Percentiles rank a stretch among this genome's conserved stretches.
Conservation (phyloP, 2,113 vertebrate species). For the Anser cygnoides region DNA sequence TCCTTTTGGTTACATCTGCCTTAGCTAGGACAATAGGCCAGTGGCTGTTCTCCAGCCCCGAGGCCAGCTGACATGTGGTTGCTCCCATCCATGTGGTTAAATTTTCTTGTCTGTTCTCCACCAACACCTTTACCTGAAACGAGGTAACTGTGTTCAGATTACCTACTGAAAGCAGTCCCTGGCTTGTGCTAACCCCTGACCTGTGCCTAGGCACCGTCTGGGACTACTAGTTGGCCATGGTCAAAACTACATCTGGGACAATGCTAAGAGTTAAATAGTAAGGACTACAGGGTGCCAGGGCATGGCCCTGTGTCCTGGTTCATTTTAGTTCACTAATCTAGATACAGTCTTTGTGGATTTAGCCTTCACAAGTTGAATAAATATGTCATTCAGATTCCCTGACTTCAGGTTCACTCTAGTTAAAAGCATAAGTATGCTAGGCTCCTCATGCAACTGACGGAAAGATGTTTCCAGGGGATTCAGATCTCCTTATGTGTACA, state of each 20-base stretch:
- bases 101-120: background rate
- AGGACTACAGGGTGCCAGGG: background rate
- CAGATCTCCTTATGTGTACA: background rate
- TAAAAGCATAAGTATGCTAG: background rate
- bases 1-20: background rate
- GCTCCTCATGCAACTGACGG: background rate
- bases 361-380: background rate
- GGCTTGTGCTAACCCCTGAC: background rate
- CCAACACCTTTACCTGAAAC: background rate
- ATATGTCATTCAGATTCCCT: background rate
- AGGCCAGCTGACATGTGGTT: background rate
- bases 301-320: background rate
- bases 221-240: background rate
- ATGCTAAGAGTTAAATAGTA: background rate
- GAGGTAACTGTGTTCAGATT: background rate
- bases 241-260: rapidly evolving
- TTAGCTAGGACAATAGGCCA: background rate
- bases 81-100: background rate
- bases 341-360: background rate
- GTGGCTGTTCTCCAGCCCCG: background rate
- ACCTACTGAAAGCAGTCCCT: background rate
- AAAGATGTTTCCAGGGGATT: background rate
- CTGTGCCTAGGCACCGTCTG: background rate
- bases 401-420: background rate
- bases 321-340: background rate